Evolutionary conservation across 2,797 vertebrate species (phyloP).

Genomic region (Hylomyscus alleni): DNA sequence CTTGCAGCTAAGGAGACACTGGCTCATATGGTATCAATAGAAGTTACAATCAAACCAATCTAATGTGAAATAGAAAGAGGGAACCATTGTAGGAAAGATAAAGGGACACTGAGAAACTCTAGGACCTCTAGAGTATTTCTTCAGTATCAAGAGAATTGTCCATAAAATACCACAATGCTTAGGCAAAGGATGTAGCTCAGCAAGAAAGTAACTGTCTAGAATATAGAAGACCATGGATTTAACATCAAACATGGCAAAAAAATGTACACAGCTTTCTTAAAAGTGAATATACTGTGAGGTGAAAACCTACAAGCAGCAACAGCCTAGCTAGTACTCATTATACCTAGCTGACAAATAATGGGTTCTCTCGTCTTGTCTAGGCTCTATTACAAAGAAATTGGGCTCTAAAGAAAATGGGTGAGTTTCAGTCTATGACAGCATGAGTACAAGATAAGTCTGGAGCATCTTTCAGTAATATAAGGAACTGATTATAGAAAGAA

Average conservation of each 20-base stretch:
- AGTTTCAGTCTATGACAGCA: not conserved
- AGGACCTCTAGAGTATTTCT: not conserved
- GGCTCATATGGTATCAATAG: conserved; percentile 8
- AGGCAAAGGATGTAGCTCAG: not conserved
- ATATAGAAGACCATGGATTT: not conserved
- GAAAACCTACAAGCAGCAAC: not conserved
- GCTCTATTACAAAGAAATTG: not conserved
- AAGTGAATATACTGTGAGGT: conserved; percentile 4
- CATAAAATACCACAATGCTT: not conserved
- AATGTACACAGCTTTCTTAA: not conserved
- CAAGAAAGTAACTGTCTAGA: not conserved
- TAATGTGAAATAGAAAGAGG: not conserved
- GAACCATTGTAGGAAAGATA: conserved; percentile 3
- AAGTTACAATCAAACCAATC: not conserved
- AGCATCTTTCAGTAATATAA: conserved; percentile 15
- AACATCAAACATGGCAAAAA: not conserved
- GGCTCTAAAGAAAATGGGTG: not conserved
- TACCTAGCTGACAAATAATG: not conserved
- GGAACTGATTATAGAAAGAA: not conserved
- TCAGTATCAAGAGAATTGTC: not conserved
- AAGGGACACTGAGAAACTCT: not conserved
- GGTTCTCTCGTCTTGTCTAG: not conserved
- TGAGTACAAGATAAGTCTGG: conserved; percentile 13
- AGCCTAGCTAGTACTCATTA: not conserved
- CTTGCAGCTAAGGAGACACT: not conserved